Evolutionary conservation across 2,113 vertebrate species (phyloP).

Genomic region (Embiotoca jacksoni): DNA sequence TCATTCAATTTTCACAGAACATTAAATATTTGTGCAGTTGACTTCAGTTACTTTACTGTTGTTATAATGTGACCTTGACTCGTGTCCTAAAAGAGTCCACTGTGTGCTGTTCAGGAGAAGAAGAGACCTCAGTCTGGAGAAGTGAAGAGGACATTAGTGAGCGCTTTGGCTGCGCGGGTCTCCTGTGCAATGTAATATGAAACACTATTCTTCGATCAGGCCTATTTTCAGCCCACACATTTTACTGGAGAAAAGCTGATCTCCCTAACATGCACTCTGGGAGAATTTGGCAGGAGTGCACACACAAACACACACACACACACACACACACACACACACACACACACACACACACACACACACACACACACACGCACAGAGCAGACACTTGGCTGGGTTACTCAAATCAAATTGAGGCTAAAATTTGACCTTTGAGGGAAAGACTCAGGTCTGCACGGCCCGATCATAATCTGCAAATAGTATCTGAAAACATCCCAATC

Average conservation of each 20-base stretch:
- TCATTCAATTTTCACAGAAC: background rate
- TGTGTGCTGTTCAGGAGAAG: slow-evolving; percentile 49
- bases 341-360: slow-evolving; percentile 36
- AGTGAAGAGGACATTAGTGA: slow-evolving; percentile 68
- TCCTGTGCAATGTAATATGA: slow-evolving; percentile 79
- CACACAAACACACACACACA: slow-evolving; percentile 30
- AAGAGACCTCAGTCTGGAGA: slow-evolving; percentile 55
- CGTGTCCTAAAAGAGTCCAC: slow-evolving; percentile 32
- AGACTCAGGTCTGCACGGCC: slow-evolving; percentile 44
- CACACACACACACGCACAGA: slow-evolving; percentile 18
- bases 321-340: slow-evolving; percentile 31
- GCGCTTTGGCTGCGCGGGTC: slow-evolving; percentile 60
- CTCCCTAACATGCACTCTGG: slow-evolving; percentile 64
- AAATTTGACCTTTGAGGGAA: slow-evolving; percentile 69
- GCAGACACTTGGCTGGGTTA: slow-evolving; percentile 49
- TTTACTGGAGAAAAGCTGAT: slow-evolving; percentile 77
- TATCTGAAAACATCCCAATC: slow-evolving; percentile 29
- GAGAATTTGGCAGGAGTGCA: slow-evolving; percentile 52
- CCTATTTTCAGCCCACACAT: slow-evolving; percentile 78
- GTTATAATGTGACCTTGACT: slow-evolving; percentile 58
- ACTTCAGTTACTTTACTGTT: slow-evolving; percentile 9
- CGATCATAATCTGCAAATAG: slow-evolving; percentile 22
- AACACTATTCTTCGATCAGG: slow-evolving; percentile 78
- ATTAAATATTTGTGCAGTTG: background rate
- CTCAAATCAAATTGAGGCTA: slow-evolving; percentile 62